phyloP scores from a whole-genome alignment of 2,888 invertebrate species.

The Luffia ferchaultella region DNA sequence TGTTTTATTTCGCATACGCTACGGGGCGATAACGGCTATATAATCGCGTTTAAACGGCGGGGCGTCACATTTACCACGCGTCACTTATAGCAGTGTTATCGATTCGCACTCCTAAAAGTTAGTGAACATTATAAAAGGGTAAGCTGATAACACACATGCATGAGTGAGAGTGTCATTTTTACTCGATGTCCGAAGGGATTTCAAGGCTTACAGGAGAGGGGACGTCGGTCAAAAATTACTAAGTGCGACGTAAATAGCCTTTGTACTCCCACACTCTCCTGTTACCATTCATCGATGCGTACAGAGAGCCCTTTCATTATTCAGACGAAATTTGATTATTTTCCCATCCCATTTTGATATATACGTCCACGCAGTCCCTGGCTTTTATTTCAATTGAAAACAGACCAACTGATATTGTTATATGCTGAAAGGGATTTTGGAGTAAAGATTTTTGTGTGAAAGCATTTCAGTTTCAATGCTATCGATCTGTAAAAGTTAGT shows the following conservation, averaged over 20 bases:
- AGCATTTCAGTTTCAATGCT: too few relatives aligned
- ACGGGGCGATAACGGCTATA: constrained; percentile 58
- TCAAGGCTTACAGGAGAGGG: too few relatives aligned
- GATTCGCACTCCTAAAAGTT: too few relatives aligned
- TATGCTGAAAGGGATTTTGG: too few relatives aligned
- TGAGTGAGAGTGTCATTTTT: too few relatives aligned
- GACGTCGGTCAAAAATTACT: constrained; percentile 53
- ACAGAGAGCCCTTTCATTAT: constrained; percentile 57
- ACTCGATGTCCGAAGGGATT: too few relatives aligned
- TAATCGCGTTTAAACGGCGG: constrained; percentile 30
- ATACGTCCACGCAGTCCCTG: constrained; percentile 60
- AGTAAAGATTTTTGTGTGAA: too few relatives aligned
- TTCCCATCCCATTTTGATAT: constrained; percentile 54
- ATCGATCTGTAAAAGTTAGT: too few relatives aligned
- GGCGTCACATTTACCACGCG: not conserved
- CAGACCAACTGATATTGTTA: too few relatives aligned
- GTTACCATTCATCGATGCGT: constrained; percentile 37
- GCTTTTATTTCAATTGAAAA: constrained; percentile 59
- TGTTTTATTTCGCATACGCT: constrained; percentile 62
- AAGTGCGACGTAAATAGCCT: constrained; percentile 65
- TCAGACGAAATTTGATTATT: constrained; percentile 64
- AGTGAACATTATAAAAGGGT: too few relatives aligned
- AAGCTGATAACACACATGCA: too few relatives aligned
- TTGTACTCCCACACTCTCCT: constrained; percentile 51
- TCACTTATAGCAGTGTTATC: too few relatives aligned